Conservation (phyloP, 2,113 vertebrate genomes). For the Sturnira hondurensis region DNA sequence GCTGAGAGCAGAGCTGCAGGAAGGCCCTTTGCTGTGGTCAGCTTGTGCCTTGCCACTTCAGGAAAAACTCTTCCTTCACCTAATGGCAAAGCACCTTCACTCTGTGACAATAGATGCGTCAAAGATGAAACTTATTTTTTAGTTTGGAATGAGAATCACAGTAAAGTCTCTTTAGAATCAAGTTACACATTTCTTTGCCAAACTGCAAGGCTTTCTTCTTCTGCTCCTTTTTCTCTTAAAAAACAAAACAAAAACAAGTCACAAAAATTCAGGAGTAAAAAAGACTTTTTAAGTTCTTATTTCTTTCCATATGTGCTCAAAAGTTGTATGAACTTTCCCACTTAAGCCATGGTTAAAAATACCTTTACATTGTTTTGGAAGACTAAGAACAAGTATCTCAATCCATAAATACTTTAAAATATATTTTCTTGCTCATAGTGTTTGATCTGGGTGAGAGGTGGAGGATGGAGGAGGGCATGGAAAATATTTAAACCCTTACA, state of each 20-base stretch:
- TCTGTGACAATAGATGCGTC: background rate
- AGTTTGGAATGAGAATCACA: slow-evolving; percentile 6
- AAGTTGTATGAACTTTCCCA: background rate
- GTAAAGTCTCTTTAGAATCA: slow-evolving; percentile 29
- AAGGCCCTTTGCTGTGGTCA: background rate
- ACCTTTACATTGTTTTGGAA: background rate
- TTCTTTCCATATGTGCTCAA: slow-evolving; percentile 10
- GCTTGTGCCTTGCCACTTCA: background rate
- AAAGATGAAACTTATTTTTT: slow-evolving; percentile 40
- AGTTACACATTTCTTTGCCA: slow-evolving; percentile 4
- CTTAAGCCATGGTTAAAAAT: background rate
- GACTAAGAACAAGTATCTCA: background rate
- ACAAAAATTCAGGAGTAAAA: slow-evolving; percentile 3
- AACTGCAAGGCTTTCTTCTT: slow-evolving; percentile 11
- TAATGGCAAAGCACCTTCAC: background rate
- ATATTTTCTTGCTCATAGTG: background rate
- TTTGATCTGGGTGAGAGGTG: background rate
- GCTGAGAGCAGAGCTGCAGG: background rate
- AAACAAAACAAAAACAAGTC: background rate
- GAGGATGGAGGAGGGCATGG: background rate
- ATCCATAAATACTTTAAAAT: background rate
- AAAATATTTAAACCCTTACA: background rate
- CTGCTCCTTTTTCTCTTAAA: background rate
- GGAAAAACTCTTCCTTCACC: background rate
- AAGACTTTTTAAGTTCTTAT: background rate